Evolutionary conservation across 1,140 invertebrate species (phyloP).

Genomic region (Steinernema feltiae): DNA sequence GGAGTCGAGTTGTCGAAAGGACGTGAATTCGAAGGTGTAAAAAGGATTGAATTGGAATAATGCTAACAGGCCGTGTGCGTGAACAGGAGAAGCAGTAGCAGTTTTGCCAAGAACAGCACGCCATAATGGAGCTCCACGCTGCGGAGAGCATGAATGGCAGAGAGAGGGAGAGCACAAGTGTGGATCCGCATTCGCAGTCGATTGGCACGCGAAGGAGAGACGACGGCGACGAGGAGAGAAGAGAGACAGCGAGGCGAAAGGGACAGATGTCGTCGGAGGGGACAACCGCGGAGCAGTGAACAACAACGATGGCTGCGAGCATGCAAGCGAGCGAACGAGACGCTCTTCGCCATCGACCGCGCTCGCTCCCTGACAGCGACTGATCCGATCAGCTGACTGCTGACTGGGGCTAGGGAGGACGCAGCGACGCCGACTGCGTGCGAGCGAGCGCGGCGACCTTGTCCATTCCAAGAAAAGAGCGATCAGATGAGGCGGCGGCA

Average conservation of each 20-base stretch:
- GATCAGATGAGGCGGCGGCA: neutral
- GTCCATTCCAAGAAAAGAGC: neutral
- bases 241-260: neutral
- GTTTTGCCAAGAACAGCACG: neutral
- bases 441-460: neutral
- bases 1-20: too few species aligned
- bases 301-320: neutral
- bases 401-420: neutral
- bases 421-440: neutral
- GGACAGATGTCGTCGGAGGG: neutral
- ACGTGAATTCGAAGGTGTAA: too few species aligned
- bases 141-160: neutral
- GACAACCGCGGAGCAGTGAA: neutral
- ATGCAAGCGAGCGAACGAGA: neutral
- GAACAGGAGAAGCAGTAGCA: too few species aligned
- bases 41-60: too few species aligned
- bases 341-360: neutral
- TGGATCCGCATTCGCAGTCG: neutral
- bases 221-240: neutral
- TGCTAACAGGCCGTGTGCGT: too few species aligned
- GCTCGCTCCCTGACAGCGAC: neutral
- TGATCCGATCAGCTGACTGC: slow-evolving; percentile 10
- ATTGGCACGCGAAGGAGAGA: neutral
- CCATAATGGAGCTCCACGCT: neutral
- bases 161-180: neutral